Evolutionary conservation across 1,140 invertebrate species (phyloP).

Genomic region (Sminthurides bifidus): DNA sequence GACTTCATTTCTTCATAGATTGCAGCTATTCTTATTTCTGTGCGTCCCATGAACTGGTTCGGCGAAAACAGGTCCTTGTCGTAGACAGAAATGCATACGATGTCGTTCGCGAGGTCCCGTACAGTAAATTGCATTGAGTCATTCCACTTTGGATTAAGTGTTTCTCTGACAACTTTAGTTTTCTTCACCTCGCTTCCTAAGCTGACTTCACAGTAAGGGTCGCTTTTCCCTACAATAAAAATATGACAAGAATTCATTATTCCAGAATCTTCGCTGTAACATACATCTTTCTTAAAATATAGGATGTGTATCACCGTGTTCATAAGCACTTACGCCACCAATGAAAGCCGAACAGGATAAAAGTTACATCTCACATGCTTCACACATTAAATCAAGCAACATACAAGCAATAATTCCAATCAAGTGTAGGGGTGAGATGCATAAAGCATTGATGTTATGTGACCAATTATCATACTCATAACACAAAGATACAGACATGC

Average conservation of each 20-base stretch:
- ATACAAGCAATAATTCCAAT: too few relatives aligned
- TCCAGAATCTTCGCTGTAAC: not conserved
- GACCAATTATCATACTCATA: too few relatives aligned
- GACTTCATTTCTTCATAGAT: conserved; percentile 50
- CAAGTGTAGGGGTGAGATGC: too few relatives aligned
- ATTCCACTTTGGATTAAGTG: conserved; percentile 60
- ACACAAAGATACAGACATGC: too few relatives aligned
- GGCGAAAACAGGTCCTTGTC: conserved; percentile 64
- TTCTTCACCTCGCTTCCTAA: conserved; percentile 63
- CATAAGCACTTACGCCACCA: too few relatives aligned
- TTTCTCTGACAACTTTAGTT: conserved; percentile 51
- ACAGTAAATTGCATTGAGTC: conserved; percentile 48
- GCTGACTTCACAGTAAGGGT: conserved; percentile 65
- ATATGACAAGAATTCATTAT: conserved; percentile 19
- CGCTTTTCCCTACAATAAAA: conserved; percentile 41
- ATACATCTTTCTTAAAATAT: too few relatives aligned
- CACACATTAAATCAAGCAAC: too few relatives aligned
- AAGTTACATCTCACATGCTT: too few relatives aligned
- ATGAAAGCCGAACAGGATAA: too few relatives aligned
- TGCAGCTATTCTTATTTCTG: conserved; percentile 57
- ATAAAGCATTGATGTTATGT: too few relatives aligned
- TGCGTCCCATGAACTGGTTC: conserved; percentile 65
- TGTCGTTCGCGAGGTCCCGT: conserved; percentile 45
- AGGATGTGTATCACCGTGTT: too few relatives aligned
- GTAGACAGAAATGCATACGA: conserved; percentile 63